A percentile compares a stretch with the other conserved stretches of the same genome.
Evolutionary conservation across 2,888 invertebrate species (phyloP).

Genomic region (Merodon equestris): DNA sequence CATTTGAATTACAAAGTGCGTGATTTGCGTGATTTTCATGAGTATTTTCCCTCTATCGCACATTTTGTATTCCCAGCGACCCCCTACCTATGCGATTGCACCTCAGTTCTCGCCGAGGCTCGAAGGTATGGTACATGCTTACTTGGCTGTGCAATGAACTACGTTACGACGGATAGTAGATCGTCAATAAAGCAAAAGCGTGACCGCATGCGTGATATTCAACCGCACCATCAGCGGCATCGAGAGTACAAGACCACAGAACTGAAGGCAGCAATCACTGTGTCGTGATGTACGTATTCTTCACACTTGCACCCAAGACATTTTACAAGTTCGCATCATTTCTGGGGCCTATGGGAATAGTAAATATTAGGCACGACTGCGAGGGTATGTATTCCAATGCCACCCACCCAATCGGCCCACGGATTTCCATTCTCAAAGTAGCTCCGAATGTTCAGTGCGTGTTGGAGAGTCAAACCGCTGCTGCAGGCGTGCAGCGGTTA

Average conservation of each 20-base stretch:
- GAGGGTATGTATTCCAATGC: slow-evolving; percentile 31
- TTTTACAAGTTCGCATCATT: slow-evolving; percentile 53
- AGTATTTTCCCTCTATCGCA: slow-evolving; percentile 63
- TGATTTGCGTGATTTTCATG: slow-evolving; percentile 66
- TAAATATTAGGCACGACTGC: slow-evolving; percentile 18
- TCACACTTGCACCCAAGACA: slow-evolving; percentile 56
- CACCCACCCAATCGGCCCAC: slow-evolving; percentile 67
- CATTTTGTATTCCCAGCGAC: slow-evolving; percentile 44
- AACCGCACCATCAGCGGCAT: slow-evolving; percentile 29
- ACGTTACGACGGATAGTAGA: slow-evolving; percentile 47
- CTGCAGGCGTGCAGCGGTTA: not conserved
- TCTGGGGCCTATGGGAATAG: slow-evolving; percentile 44
- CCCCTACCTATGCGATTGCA: slow-evolving; percentile 42
- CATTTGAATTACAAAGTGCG: slow-evolving; percentile 69
- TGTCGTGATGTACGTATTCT: slow-evolving; percentile 64
- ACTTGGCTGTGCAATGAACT: slow-evolving; percentile 15
- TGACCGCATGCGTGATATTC: slow-evolving; percentile 66
- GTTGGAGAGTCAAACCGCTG: slow-evolving; percentile 39
- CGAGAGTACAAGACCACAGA: slow-evolving; percentile 16
- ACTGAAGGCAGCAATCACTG: slow-evolving; percentile 33
- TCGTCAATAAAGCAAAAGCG: slow-evolving; percentile 61
- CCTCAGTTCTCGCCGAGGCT: too few relatives aligned
- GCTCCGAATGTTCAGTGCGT: slow-evolving; percentile 54
- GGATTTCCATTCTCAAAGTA: slow-evolving; percentile 19
- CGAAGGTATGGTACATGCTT: too few relatives aligned